Evolutionary conservation across 2,888 invertebrate species (phyloP).

Genomic region (Oligia fasciuncula): DNA sequence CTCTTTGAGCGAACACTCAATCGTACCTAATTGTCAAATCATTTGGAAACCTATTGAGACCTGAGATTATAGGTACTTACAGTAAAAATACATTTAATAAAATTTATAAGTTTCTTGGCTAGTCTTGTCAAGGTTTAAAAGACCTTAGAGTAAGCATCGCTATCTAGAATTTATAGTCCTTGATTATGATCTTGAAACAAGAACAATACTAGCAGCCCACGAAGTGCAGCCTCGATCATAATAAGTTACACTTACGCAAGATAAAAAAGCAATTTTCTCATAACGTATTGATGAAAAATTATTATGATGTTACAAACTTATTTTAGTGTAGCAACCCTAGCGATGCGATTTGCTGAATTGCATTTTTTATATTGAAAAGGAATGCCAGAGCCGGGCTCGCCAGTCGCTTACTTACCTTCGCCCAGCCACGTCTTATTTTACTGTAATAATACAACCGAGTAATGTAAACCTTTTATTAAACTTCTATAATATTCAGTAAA

Average conservation of each 20-base stretch:
- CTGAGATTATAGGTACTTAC: conserved; percentile 34
- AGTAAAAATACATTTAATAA: conserved; percentile 27
- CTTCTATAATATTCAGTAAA: too few species aligned
- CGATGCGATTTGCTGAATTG: too few species aligned
- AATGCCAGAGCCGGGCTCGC: too few species aligned
- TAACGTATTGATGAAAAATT: not conserved
- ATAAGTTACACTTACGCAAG: too few species aligned
- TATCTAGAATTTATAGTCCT: not conserved
- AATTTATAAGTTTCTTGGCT: not conserved
- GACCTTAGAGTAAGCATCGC: not conserved
- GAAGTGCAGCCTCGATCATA: not conserved
- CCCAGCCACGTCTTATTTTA: too few species aligned
- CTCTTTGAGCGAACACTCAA: conserved; percentile 42
- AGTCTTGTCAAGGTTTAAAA: not conserved
- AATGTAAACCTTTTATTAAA: too few species aligned
- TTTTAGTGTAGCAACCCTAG: too few species aligned
- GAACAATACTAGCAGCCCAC: not conserved
- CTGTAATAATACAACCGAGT: too few species aligned
- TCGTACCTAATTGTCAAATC: conserved; percentile 55
- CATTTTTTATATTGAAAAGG: too few species aligned
- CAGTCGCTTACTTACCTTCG: too few species aligned
- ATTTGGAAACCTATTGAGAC: conserved; percentile 58
- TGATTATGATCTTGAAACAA: not conserved
- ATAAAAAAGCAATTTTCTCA: not conserved
- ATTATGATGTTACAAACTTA: not conserved